Conservation (phyloP, 2,888 invertebrate species). For the Cheiracanthium punctorium region DNA sequence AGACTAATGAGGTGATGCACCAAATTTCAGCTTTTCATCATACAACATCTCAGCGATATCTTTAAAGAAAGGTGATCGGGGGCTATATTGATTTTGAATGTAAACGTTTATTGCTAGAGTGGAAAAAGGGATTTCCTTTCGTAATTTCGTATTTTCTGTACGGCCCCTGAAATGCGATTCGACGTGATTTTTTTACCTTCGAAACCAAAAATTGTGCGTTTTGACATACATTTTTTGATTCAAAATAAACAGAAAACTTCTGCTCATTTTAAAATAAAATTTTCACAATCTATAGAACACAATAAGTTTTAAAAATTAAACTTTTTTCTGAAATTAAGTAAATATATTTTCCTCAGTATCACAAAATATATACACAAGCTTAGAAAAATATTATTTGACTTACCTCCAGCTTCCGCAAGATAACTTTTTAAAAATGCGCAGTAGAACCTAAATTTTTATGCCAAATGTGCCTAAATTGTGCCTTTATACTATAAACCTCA, state of each 20-base stretch:
- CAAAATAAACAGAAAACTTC: not conserved
- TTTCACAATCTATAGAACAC: not conserved
- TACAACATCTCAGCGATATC: too few species aligned
- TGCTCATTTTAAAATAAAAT: too few species aligned
- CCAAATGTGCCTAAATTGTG: not conserved
- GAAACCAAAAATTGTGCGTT: not conserved
- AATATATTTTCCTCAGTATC: not conserved
- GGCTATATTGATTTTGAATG: too few species aligned
- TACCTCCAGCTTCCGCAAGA: not conserved
- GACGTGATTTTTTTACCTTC: too few species aligned
- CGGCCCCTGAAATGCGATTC: too few species aligned
- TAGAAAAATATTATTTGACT: not conserved
- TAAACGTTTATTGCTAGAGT: too few species aligned
- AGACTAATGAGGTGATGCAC: too few species aligned
- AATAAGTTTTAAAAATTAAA: not conserved
- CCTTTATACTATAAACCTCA: constrained; percentile 1
- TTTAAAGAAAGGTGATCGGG: too few species aligned
- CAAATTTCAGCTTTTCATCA: too few species aligned
- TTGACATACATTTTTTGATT: not conserved
- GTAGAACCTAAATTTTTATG: not conserved
- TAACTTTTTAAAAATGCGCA: constrained; percentile 1
- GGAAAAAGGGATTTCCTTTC: too few species aligned
- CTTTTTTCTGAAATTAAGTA: not conserved
- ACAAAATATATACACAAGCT: not conserved
- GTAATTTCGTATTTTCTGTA: too few species aligned